Evolutionary conservation across 2,113 vertebrate species (phyloP), one percentile per base, ranked within the genome.

Genomic region (Eurypyga helias): DNA sequence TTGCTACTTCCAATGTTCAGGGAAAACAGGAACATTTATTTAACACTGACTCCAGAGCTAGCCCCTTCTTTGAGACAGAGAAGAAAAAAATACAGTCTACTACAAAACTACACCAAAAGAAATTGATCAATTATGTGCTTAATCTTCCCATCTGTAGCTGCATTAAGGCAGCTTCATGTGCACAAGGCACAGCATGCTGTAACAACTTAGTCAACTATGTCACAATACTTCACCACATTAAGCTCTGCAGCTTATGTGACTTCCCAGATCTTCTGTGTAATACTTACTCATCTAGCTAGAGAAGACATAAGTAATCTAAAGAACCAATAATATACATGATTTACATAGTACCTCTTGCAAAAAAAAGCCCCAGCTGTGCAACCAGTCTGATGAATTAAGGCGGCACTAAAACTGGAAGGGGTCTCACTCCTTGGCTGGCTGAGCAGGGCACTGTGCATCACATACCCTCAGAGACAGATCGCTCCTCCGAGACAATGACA

Each of bases 401-500:
- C 34, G 36, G 34, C 46, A 8, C 24, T 51, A 51, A 31, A 75
- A 81, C 12, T 41, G 61, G 4, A 12, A 57, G 67, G 20, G 36
- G 23, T 18, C 26, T 0, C 1, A 75, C 78, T 7, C 4, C 60
- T 52, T 64, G 15, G 49, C 0, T 5, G 45, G 46, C 38, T 20
- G 75, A 3, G 3, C 11, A 1, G 46, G 20, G 62, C 36, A 13
- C 57, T 18, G 9, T 0, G 23, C 45, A 23, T 5, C 0, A 0
- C 14, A 0, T 0, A 7, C 0, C 0, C 49, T 36, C 18, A 0
- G 0, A 17, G 72, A n/a, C 1, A 33, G 2, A 4, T 9, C 0
- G 0, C 38, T 88, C 41, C 46, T 45, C 71, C 6, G 46, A 60
- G 41, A 26, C 25, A 11, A 1, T 1, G 25, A 28, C 17, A 46